Evolutionary conservation across 1,140 invertebrate species (phyloP).

Genomic region (Tetranychus cinnabarinus): DNA sequence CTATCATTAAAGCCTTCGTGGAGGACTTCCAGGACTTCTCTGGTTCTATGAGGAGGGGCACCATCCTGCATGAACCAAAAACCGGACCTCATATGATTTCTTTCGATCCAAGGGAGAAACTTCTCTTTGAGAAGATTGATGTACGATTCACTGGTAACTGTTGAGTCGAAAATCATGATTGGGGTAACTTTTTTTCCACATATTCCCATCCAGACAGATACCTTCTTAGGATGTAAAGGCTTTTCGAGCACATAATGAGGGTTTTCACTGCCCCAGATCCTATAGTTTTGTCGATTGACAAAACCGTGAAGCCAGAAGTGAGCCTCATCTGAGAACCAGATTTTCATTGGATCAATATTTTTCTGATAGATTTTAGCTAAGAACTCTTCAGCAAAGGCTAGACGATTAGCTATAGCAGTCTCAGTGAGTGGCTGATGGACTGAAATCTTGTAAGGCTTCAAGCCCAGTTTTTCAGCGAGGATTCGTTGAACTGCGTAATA

Average conservation of each 20-base stretch:
- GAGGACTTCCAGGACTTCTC: not conserved
- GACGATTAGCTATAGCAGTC: not conserved
- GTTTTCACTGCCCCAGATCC: constrained; percentile 3
- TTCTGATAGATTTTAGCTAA: not conserved
- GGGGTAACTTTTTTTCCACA: not conserved
- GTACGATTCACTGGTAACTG: not conserved
- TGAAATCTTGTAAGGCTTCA: constrained; percentile 2
- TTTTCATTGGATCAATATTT: not conserved
- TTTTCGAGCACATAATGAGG: not conserved
- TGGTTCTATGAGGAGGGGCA: constrained; percentile 3
- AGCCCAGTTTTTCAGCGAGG: not conserved
- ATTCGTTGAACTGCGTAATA: not conserved
- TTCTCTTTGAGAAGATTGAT: not conserved
- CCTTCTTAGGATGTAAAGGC: constrained; percentile 3
- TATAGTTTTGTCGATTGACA: constrained; percentile 6
- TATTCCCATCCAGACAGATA: constrained; percentile 3
- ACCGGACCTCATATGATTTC: not conserved
- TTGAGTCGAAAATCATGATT: not conserved
- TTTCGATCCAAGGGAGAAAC: not conserved
- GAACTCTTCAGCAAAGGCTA: constrained; percentile 3
- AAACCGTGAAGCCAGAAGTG: constrained; percentile 5
- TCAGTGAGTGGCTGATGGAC: constrained; percentile 1
- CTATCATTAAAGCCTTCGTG: not conserved
- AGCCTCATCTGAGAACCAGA: constrained; percentile 7
- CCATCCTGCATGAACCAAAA: constrained; percentile 12